Base-by-base conservation (phyloP, 2,888 invertebrate species). In the Orchesella flavescens region DNA sequence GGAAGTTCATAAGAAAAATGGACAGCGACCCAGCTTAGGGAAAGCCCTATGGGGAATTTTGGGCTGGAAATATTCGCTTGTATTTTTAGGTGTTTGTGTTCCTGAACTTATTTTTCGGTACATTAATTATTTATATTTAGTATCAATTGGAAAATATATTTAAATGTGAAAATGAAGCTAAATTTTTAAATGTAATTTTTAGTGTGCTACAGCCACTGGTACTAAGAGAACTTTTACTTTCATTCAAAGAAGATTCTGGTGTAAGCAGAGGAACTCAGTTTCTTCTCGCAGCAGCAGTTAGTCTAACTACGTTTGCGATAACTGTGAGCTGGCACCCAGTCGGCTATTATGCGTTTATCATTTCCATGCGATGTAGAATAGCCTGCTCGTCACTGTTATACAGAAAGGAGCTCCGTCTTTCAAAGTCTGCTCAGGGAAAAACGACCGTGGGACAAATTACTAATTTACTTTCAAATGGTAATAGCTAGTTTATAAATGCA, bases 381-480 rank as follows among this genome's bases (percentile, higher is more conserved):
- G 95, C 96, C 0, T 94, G 94, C 71, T 95, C 96, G 89, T 94
- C 95, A 1, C 91, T 97, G 15, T 93, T 97, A 79, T 96, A 95
- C 89, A 93, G 95, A 91, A 97, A 97, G 93, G 96, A 96, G 90
- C 71, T 75, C 1, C 55, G 74, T 1, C 46, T 84, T 9, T 71
- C 65, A 9, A 95, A 95, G 90, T 94, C 94, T 4, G 95, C 97
- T 0, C 91, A 97, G 63, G 94, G 94, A 5, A 94, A 96, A 90
- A 97, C 97, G 0, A 95, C 97, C 0, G 94, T 95, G 0, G 98
- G 98, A 0, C 96, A 98, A 90, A 93, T 98, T 79, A 96, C 98
- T 43, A 98, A 98, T 90, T 92, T 98, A 13, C 92, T 99, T 79
- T 97, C 98, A 0, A 99, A 98, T 89, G 98, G 99, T 90, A 24